Evolutionary conservation across 2,888 invertebrate genomes (phyloP).

Genomic region (Drosophila silvestris): DNA sequence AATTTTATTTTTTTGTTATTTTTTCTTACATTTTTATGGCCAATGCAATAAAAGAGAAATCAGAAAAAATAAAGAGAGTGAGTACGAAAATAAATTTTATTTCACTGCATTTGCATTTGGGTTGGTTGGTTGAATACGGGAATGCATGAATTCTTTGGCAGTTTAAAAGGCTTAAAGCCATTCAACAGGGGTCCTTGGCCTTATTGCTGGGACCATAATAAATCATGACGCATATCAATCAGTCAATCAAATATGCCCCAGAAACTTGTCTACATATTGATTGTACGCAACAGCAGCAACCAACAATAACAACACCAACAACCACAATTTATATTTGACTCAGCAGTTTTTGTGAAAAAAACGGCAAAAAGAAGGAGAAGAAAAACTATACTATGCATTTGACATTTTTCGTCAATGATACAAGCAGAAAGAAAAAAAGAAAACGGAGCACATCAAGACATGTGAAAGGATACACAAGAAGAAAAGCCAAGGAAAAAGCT

Average conservation of each 20-base stretch:
- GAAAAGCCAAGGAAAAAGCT: slow-evolving; percentile 15
- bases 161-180: slow-evolving; percentile 26
- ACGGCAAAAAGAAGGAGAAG: background rate
- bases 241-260: slow-evolving; percentile 73
- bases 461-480: slow-evolving; percentile 32
- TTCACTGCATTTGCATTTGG: slow-evolving; percentile 8
- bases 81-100: slow-evolving; percentile 29
- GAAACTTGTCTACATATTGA: slow-evolving; percentile 66
- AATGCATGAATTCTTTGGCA: background rate
- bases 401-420: slow-evolving; percentile 74
- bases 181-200: slow-evolving; percentile 31
- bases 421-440: slow-evolving; percentile 36
- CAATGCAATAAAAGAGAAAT: slow-evolving; percentile 28
- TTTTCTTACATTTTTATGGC: slow-evolving; percentile 30
- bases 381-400: slow-evolving; percentile 67
- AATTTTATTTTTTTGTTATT: slow-evolving; percentile 33
- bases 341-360: slow-evolving; percentile 46
- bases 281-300: slow-evolving; percentile 51
- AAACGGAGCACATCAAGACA: slow-evolving; percentile 37
- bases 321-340: slow-evolving; percentile 51
- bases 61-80: slow-evolving; percentile 10
- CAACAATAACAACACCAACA: slow-evolving; percentile 15
- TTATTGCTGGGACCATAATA: slow-evolving; percentile 51
- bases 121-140: slow-evolving; percentile 7
- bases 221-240: slow-evolving; percentile 80